These are phyloP conservation scores for Pegoplata infirma DNA, from an alignment of 2,888 invertebrate genomes.

Conservation along the genomic window DNA sequence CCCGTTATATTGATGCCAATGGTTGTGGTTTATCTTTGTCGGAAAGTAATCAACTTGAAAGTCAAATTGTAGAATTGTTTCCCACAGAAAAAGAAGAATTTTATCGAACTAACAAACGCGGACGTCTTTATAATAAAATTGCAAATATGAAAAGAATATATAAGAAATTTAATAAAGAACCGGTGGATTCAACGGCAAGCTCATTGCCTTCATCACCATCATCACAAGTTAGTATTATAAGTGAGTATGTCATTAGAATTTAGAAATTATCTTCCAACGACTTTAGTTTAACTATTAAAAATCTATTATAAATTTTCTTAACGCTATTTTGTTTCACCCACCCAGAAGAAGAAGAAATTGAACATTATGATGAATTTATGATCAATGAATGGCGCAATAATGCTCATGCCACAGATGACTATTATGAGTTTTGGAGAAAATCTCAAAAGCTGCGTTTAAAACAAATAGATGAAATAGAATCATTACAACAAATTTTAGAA, in stretches of 20 bases:
- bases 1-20: constrained; percentile 51
- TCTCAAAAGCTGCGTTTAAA: constrained; percentile 45
- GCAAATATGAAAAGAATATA: constrained; percentile 54
- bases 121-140: constrained; percentile 56
- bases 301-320: no score
- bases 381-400: constrained; percentile 33
- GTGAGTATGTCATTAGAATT: constrained; percentile 28
- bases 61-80: constrained; percentile 53
- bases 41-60: constrained; percentile 47
- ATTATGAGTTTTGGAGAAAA: constrained; percentile 42
- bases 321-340: no score
- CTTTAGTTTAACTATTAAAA: no score
- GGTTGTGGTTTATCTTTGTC: constrained; percentile 21
- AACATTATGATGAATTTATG: constrained; percentile 31
- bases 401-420: constrained; percentile 28
- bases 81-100: constrained; percentile 52
- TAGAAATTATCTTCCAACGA: neutral
- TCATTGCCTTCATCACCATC: constrained; percentile 32
- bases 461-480: constrained; percentile 50
- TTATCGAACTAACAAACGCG: constrained; percentile 54
- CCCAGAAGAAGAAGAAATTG: constrained; percentile 44
- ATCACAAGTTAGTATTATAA: constrained; percentile 34
- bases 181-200: constrained; percentile 2
- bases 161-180: constrained; percentile 34
- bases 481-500: constrained; percentile 43